Evolutionary conservation across 2,888 invertebrate genomes (phyloP), one percentile per base, ranked within the genome.

Genomic region (Machimus rusticus): DNA sequence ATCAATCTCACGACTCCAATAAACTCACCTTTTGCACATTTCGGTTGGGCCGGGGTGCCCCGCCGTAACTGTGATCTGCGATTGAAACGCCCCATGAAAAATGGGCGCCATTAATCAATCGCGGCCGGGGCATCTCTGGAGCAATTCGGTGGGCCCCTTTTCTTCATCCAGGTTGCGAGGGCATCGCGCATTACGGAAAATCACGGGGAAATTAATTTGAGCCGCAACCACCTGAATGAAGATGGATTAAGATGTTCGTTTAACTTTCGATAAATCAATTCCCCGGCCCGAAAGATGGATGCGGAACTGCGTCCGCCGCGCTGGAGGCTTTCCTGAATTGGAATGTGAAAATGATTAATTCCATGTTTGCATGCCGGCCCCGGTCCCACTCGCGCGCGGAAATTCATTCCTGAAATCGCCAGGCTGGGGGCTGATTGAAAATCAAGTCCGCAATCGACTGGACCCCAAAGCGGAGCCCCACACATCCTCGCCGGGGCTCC

Each of bases 181-280:
- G 74, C 74, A 85, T 74, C 85, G 74, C 85, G 39, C 85, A 85
- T 85, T 85, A 85, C 74, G 46, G 74, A n/a, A 85, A 85, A 85
- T 85, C 85, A 85, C 74, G 51, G 74, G 81, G 86, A 87, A 87
- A 88, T 87, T 87, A 88, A 88, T 88, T 88, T 88, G 86, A 86
- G 84, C 81, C 86, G 87, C 79, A 86, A 37, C 51, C 31, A 77
- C 77, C 86, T 76, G 81, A 87, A 87, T 88, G 87, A 88, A 88
- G 87, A 88, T 87, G 85, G 74, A 88, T 88, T 88, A 87, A 88
- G 88, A 88, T 86, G 88, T 88, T 88, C 87, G 87, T 85, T 85
- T 85, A 85, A 74, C 85, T 74, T 85, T 85, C 85, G 74, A 85
- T 85, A 85, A 85, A 85, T 85, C 85, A 85, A 85, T 85, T 85